Base-by-base conservation (phyloP, 2,797 vertebrate species). In the Anas flavirostris region DNA sequence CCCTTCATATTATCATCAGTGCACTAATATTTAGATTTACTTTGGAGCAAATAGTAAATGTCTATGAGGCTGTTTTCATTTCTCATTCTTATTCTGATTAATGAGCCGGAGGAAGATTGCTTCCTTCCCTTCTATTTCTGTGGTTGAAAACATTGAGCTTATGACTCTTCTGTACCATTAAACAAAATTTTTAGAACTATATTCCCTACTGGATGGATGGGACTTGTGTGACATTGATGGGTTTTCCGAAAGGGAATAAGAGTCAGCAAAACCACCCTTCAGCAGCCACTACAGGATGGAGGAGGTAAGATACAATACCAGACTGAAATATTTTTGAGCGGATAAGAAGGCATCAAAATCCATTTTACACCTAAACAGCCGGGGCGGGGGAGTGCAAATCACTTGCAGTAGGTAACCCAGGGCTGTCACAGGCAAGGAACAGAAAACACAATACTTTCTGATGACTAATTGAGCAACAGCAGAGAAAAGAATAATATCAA, bases 11-110 rank as follows among this genome's bases (percentile, higher is more conserved):
- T 81, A 59, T 66, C 87, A 96, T 89, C 92, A 95, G 72, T 88
- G 91, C 60, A 92, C 75, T 95, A 68, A 94, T 96, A 97, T 96
- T 96, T 97, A 97, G 95, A 98, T 98, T 97, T 97, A 97, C 96
- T 97, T 92, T 74, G 19, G 59, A 95, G 79, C 74, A 93, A 97
- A 95, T 26, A 92, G 79, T 46, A 96, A 93, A 60, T n/a, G 95
- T 80, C 93, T 90, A 90, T 73, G 82, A 93, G 92, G 88, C 90
- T 96, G 77, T 94, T 96, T 78, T 96, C 90, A 97, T 97, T 97
- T 96, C 88, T 97, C 81, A 94, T 92, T 96, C 88, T 97, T 79
- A 94, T 92, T 95, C 86, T 97, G 96, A 97, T 97, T 97, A 98
- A 98, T 96, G 96, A 97, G 86, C 91, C 87, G 62, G 52, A 94